Percentiles rank a stretch among this genome's conserved stretches.
Conservation (phyloP, 2,797 vertebrate genomes). For the Protonibea diacanthus region DNA sequence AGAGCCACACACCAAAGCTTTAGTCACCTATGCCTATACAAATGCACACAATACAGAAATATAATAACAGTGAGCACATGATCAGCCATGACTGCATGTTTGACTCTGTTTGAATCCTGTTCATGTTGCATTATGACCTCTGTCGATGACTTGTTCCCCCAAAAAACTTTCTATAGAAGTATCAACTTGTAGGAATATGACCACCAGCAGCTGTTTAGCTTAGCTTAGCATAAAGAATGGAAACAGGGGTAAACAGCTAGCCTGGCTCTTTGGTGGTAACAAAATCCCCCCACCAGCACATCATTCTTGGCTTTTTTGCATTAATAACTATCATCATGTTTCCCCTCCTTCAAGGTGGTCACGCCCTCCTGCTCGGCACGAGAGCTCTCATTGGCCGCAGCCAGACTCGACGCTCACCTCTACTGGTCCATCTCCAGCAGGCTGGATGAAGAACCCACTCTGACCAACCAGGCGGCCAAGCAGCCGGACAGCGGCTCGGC, state of each 20-base stretch:
- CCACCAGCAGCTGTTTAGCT: not conserved
- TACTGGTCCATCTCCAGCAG: constrained; percentile 96
- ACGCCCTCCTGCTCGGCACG: constrained; percentile 92
- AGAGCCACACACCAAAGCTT: not conserved
- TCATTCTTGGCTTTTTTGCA: too few relatives aligned
- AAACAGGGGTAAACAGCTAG: not conserved
- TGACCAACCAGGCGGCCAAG: constrained; percentile 73
- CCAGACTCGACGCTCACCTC: constrained; percentile 91
- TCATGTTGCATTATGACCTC: not conserved
- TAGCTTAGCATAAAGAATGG: not conserved
- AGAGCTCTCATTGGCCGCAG: constrained; percentile 89
- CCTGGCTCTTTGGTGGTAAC: not conserved
- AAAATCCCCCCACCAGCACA: not conserved
- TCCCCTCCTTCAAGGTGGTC: constrained; percentile 82
- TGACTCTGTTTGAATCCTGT: not conserved
- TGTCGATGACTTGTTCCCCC: too few relatives aligned
- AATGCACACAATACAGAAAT: not conserved
- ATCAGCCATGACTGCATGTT: not conserved
- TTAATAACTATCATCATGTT: too few relatives aligned
- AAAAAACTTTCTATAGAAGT: too few relatives aligned
- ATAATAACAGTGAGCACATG: not conserved
- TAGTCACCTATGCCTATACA: not conserved
- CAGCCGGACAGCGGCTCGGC: constrained; percentile 72
- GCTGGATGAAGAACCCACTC: constrained; percentile 89
- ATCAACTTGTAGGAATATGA: too few relatives aligned